Evolutionary conservation across 2,797 vertebrate genomes (phyloP), one percentile per base, ranked within the genome.

Genomic region (Falco biarmicus): DNA sequence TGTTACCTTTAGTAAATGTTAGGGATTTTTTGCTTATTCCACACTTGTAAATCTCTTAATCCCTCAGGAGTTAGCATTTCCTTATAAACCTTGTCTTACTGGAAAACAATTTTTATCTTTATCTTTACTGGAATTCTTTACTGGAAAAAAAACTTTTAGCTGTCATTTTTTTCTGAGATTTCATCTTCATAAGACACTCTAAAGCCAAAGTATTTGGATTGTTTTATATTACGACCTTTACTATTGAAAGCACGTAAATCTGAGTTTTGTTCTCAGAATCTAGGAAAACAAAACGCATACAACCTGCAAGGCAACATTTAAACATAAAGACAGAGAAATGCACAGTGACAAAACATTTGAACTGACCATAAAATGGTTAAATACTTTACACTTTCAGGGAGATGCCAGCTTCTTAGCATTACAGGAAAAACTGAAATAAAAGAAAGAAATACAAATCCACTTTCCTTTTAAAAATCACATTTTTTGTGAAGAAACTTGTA

Each of bases 131-230:
- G 37, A 37, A 37, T 37, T 37, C 37, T 37, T 10, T 37, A 37
- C 37, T 37, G 37, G 10, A 37, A 37, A 37, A 37, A 37, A 37
- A 37, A 10, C 37, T 37, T 97, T 98, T 97, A 97, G 95, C 92
- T 93, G 61, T 76, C 69, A 81, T 96, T 96, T 96, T 97, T 96
- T 94, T 43, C 96, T 93, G 91, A 53, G 94, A 77, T 85, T 86
- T 97, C 82, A 73, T 84, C 83, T 61, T 93, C 93, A 84, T 73
- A 96, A 95, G 92, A 96, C 81, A 65, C 74, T 94, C 96, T 96
- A 91, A 96, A 96, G 84, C 89, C 79, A 94, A 93, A 91, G 93
- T 92, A 94, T 97, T 97, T 96, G 96, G 92, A 76, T 90, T 88
- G 83, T 80, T 75, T 95, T 87, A 45, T 86, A 90, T 89, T 75